Percentiles rank a stretch among this genome's conserved stretches.
These are phyloP conservation scores for Acanthis flammea DNA, from an alignment of 2,797 vertebrate species.

Conservation along the genomic window DNA sequence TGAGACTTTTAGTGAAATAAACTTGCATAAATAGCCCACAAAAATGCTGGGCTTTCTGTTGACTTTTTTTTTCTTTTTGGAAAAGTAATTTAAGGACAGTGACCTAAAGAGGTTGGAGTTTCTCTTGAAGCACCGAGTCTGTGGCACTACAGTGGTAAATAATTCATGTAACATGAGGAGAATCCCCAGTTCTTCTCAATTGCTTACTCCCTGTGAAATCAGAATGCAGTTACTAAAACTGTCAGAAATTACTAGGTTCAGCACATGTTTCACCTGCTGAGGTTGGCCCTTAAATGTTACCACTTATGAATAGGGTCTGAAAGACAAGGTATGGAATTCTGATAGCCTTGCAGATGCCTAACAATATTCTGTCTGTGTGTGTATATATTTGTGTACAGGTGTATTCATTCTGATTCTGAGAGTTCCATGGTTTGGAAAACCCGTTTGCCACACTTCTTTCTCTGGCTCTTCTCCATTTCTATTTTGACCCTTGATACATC, in stretches of 20 bases:
- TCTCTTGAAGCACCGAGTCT: background rate
- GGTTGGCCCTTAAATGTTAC: background rate
- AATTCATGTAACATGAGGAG: background rate
- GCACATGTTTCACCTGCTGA: background rate
- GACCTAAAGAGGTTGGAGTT: background rate
- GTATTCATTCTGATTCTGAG: background rate
- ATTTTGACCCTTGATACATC: background rate
- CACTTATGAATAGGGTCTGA: background rate
- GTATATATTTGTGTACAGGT: background rate
- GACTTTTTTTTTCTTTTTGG: background rate
- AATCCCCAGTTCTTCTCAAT: background rate
- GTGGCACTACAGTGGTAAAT: background rate
- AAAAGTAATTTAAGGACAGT: slow-evolving; percentile 12
- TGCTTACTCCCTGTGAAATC: background rate
- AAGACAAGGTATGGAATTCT: background rate
- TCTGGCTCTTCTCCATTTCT: background rate
- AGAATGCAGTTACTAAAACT: background rate
- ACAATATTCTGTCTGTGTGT: accelerated
- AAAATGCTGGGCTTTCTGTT: background rate
- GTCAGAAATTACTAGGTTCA: background rate
- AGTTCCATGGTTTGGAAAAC: background rate
- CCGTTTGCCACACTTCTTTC: background rate
- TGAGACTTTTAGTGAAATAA: background rate
- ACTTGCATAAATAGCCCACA: background rate
- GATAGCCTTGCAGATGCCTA: background rate